Conservation (phyloP, 1,140 invertebrate genomes). For the Zaprionus tsacasi region DNA sequence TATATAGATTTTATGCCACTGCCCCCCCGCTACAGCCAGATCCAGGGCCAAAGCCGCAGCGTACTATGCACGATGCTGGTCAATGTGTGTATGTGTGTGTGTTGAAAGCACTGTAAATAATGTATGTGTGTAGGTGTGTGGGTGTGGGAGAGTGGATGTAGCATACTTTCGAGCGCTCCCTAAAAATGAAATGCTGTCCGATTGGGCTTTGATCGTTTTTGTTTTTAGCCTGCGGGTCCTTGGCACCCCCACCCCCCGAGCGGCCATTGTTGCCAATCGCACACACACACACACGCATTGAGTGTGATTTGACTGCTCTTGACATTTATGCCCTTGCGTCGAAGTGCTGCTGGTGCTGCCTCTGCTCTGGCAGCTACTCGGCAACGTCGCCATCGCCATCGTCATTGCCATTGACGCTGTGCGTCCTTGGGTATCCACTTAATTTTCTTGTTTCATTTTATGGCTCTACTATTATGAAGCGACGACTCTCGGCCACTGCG, state of each 20-base stretch:
- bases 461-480: constrained; percentile 68
- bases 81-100: constrained; percentile 3
- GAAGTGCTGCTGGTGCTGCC: constrained; percentile 6
- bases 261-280: constrained; percentile 34
- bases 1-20: constrained; percentile 23
- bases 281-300: constrained; percentile 18
- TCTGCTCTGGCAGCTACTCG: constrained; percentile 1
- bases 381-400: not conserved
- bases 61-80: not conserved
- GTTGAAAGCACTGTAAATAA: constrained; percentile 26
- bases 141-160: not conserved
- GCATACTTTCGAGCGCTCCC: constrained; percentile 46
- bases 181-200: constrained; percentile 36
- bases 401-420: constrained; percentile 7
- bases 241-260: not conserved
- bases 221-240: constrained; percentile 25
- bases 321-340: constrained; percentile 72
- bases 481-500: constrained; percentile 7
- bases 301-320: constrained; percentile 75
- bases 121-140: constrained; percentile 14
- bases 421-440: constrained; percentile 54
- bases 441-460: constrained; percentile 76
- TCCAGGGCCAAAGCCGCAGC: not conserved
- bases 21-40: constrained; percentile 21
- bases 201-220: constrained; percentile 40